Base-by-base conservation (phyloP, 2,797 vertebrate genomes). In the Sarcophilus harrisii region DNA sequence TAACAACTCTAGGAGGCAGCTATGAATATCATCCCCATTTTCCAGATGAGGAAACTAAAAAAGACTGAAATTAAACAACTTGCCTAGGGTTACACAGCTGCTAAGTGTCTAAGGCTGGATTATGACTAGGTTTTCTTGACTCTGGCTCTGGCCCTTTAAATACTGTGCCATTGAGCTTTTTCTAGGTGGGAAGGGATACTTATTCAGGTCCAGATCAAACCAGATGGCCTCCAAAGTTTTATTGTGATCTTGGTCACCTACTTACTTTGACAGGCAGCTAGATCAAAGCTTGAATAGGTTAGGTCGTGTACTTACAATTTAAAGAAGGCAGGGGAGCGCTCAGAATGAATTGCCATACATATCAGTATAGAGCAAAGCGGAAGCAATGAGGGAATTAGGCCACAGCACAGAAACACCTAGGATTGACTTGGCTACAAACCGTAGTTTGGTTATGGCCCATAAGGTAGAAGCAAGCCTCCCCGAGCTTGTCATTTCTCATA, bases 361-460 rank as follows among this genome's bases (percentile, higher is more conserved):
- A 98, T 97, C 99, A 98, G 98, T 98, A 99, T 98, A 99, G 99
- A 99, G 98, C 98, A 98, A 99, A 99, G 99, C 99, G 98, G 98
- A 99, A 99, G 99, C 99, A 99, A 99, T 98, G 98, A 98, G 98
- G 99, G 98, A 99, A 99, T 99, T 99, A 99, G 99, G 99, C 99
- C 99, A 99, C 99, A 99, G 99, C 99, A 99, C 99, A 99, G 99
- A 99, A 99, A 99, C 98, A 99, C 99, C 99, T 99, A 99, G 98
- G 98, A 99, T 99, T 99, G 99, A 99, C 99, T 99, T 99, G 99
- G 99, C 99, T 99, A 99, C 99, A 99, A 99, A 99, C 99, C 99
- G 99, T 99, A 99, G 99, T 99, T 99, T 99, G 99, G 99, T 99
- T 99, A 99, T 99, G 99, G 99, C 99, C 99, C 99, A 99, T 99